phyloP scores from a whole-genome alignment of 2,797 vertebrate genomes.

The Podarcis siculus region DNA sequence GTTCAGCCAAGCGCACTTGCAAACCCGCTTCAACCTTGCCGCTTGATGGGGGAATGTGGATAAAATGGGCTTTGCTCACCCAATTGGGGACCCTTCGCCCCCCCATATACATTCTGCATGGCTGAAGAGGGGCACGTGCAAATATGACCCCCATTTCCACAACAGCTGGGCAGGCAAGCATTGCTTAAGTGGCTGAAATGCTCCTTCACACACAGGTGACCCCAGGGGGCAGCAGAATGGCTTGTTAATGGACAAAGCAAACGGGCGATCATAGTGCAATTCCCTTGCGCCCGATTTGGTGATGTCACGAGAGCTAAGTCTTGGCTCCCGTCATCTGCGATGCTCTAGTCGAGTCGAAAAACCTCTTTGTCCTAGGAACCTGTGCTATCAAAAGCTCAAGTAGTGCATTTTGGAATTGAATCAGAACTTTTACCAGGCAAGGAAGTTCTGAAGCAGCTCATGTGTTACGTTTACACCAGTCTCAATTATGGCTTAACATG shows the following conservation, averaged over 20 bases:
- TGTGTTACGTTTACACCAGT: too few relatives aligned
- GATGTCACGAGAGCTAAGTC: neutral
- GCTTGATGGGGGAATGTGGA: too few relatives aligned
- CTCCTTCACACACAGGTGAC: neutral
- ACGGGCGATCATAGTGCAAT: neutral
- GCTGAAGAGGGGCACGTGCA: neutral
- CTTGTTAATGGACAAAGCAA: slow-evolving; percentile 18
- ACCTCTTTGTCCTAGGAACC: neutral
- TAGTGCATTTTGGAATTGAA: neutral
- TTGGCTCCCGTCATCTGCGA: neutral
- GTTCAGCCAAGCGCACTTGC: too few relatives aligned
- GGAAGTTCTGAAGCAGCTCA: slow-evolving; percentile 2
- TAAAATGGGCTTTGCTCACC: too few relatives aligned
- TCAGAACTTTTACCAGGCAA: neutral
- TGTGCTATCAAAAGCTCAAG: neutral
- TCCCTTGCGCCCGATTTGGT: neutral
- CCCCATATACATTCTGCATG: too few relatives aligned
- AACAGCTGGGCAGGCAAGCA: slow-evolving; percentile 7
- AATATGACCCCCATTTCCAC: neutral
- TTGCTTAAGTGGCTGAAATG: neutral
- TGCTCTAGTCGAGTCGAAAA: neutral
- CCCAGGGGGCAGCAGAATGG: neutral
- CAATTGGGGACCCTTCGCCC: too few relatives aligned
- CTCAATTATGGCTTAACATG: too few relatives aligned
- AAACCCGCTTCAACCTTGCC: too few relatives aligned